Evolutionary conservation across 1,140 invertebrate genomes (phyloP), one percentile per base, ranked within the genome.

Genomic region (Cataglyphis hispanica): DNA sequence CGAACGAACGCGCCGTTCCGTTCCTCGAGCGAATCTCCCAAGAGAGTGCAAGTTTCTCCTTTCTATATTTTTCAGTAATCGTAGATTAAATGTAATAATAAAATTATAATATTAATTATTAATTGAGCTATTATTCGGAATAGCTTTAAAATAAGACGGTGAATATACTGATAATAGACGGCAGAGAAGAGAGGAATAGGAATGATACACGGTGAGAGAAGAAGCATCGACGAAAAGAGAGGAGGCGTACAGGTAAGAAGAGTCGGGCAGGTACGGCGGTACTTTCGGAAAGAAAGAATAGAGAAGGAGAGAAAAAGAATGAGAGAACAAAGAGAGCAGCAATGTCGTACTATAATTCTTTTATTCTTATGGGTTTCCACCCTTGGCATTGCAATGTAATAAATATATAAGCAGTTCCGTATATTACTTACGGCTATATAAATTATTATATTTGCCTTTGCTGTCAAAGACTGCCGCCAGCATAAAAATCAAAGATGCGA

Each of bases 271-370:
- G 78, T 72, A 81, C 78, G 78, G 50, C 78, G 81, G 67, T 78
- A 69, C 74, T 77, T 81, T 72, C 63, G 74, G 74, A 83, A 88
- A 78, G 70, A 87, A 80, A 63, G 46, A 67, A 43, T 53, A 69
- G 56, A 31, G 64, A 16, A 61, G 37, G 31, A 75, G 61, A 63
- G 40, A 67, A 10, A 77, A 60, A 86, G 88, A 84, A 66, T 70
- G 88, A 77, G 89, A 87, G 69, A 67, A 81, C 84, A 81, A 90
- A 70, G 72, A 74, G 83, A 86, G 63, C 19, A 50, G 10, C 31
- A 85, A 31, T 27, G 86, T 87, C 80, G 67, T 75, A 87, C 58
- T 67, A 66, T 8, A 67, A 75, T 19, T 60, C 13, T 22, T 61
- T 50, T 8, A 2, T 40, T 13, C 25, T n/a, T 16, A 43, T n/a